Conservation (phyloP, 2,113 vertebrate genomes). For the Pantherophis guttatus region DNA sequence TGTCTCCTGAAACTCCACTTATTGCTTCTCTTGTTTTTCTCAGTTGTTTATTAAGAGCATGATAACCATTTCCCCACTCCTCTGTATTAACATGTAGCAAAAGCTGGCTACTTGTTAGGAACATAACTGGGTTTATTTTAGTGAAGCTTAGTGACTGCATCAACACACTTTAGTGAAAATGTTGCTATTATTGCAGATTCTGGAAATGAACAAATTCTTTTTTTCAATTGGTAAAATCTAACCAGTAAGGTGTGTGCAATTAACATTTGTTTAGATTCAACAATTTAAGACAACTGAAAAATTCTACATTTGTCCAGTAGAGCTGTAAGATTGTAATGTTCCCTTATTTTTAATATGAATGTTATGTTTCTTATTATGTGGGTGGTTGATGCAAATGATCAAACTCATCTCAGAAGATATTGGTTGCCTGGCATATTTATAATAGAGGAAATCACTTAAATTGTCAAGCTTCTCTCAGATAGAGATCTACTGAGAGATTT, state of each 20-base stretch:
- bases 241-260: background rate
- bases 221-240: background rate
- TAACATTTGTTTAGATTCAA: background rate
- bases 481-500: background rate
- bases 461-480: background rate
- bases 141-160: background rate
- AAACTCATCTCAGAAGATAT: background rate
- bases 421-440: background rate
- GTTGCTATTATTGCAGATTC: background rate
- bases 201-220: background rate
- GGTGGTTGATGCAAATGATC: background rate
- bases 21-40: rapidly evolving
- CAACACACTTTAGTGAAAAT: background rate
- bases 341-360: background rate
- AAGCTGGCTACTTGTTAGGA: background rate
- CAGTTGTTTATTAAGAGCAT: background rate
- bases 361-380: background rate
- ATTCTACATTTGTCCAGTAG: background rate
- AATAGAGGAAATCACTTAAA: background rate
- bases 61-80: background rate
- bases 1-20: background rate
- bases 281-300: background rate
- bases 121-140: background rate
- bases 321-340: background rate
- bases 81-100: background rate